Evolutionary conservation across 2,113 vertebrate genomes (phyloP).

Genomic region (Baryphthengus martii): DNA sequence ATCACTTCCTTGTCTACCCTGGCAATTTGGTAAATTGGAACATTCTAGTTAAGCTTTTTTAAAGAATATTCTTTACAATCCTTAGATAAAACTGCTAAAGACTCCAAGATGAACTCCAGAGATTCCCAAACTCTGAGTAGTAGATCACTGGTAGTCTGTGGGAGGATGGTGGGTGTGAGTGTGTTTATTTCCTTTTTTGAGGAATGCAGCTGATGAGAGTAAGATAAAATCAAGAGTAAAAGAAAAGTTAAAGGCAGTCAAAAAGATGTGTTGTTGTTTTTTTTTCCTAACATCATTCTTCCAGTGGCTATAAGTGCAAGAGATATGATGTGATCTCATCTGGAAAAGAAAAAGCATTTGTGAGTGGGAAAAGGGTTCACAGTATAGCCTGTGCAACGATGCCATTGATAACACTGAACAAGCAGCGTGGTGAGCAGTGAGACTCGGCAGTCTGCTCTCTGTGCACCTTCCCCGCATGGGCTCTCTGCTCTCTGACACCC

Average conservation of each 20-base stretch:
- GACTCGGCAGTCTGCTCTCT: neutral
- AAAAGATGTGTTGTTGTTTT: neutral
- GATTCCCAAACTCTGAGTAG: neutral
- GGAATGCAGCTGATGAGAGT: neutral
- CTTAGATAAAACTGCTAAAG: neutral
- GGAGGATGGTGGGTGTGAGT: neutral
- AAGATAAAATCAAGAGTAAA: neutral
- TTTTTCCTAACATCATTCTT: neutral
- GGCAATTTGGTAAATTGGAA: neutral
- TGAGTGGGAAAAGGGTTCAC: neutral
- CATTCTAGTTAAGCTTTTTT: neutral
- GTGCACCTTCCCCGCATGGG: fast-evolving
- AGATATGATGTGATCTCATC: neutral
- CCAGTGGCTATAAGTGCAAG: neutral
- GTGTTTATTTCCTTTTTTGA: neutral
- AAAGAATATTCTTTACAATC: too few species aligned
- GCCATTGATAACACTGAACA: neutral
- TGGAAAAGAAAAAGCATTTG: neutral
- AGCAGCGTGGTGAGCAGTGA: neutral
- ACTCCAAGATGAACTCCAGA: neutral
- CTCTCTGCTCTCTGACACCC: neutral
- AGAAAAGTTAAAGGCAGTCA: neutral
- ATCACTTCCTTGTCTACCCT: neutral
- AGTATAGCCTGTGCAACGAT: fast-evolving
- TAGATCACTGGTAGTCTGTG: neutral